These are phyloP conservation scores for Rousettus leschenaultii DNA, from an alignment of 2,113 vertebrate species.

Conservation along the genomic window DNA sequence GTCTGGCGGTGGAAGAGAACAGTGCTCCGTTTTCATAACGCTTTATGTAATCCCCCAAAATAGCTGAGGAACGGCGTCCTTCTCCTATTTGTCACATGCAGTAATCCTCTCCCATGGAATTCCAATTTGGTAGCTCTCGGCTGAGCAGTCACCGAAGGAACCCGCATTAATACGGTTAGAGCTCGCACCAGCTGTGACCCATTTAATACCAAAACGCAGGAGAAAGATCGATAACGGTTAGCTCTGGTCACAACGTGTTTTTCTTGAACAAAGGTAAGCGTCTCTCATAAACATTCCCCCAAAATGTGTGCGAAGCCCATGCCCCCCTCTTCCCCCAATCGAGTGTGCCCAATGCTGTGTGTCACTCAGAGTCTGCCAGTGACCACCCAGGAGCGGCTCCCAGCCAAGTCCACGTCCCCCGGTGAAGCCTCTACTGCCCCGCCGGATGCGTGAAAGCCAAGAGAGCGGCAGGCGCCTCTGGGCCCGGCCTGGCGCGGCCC, in stretches of 20 bases:
- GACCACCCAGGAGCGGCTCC: background rate
- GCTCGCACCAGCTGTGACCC: constrained; percentile 36
- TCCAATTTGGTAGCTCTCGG: constrained; percentile 36
- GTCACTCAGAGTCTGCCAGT: background rate
- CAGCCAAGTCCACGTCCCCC: background rate
- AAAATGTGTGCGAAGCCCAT: background rate
- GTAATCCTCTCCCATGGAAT: constrained; percentile 44
- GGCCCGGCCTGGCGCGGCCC: fast-evolving
- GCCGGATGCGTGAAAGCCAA: background rate
- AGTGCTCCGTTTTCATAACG: background rate
- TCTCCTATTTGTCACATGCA: constrained; percentile 11
- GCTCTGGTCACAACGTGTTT: constrained; percentile 49
- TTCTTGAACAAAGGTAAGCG: constrained; percentile 9
- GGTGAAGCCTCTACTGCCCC: background rate
- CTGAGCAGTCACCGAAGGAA: constrained; percentile 45
- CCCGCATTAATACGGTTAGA: constrained; percentile 57
- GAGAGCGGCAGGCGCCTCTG: fast-evolving
- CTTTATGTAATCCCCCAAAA: background rate
- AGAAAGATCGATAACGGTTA: constrained; percentile 60
- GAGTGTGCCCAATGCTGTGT: background rate
- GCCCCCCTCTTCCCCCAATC: background rate
- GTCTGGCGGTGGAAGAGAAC: background rate
- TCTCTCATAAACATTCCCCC: constrained; percentile 32
- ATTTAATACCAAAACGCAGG: constrained; percentile 61
- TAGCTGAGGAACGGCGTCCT: background rate